Evolutionary conservation across 2,888 invertebrate species (phyloP).

Genomic region (Mactromeris polynyma): DNA sequence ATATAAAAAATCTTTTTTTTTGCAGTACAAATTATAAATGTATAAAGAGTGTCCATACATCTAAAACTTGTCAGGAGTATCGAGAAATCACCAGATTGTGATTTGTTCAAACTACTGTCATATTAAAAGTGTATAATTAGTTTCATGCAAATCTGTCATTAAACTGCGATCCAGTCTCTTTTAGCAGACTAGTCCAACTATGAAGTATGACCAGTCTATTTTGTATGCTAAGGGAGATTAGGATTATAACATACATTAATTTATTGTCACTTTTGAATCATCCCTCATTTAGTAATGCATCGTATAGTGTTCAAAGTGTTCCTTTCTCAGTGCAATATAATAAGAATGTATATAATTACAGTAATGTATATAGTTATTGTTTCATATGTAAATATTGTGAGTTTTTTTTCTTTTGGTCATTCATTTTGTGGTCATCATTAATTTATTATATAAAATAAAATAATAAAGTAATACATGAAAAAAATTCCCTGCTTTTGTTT

Average conservation of each 20-base stretch:
- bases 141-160: no score
- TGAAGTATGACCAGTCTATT: neutral
- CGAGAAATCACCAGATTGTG: no score
- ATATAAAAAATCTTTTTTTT: no score
- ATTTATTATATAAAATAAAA: slow-evolving; percentile 20
- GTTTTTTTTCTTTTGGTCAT: neutral
- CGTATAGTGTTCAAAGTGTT: neutral
- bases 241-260: neutral
- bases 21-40: no score
- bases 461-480: slow-evolving; percentile 3
- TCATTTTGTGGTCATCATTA: slow-evolving; percentile 18
- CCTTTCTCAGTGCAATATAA: slow-evolving; percentile 45
- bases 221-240: neutral
- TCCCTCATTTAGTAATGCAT: neutral
- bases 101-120: no score
- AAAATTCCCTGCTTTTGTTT: neutral
- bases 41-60: no score
- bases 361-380: slow-evolving; percentile 54
- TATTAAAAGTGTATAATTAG: no score
- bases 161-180: neutral
- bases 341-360: slow-evolving; percentile 57
- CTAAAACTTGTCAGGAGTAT: no score
- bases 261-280: neutral
- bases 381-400: slow-evolving; percentile 57
- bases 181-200: neutral